phyloP scores from a whole-genome alignment of 2,113 vertebrate genomes.

The Tragelaphus buxtoni region DNA sequence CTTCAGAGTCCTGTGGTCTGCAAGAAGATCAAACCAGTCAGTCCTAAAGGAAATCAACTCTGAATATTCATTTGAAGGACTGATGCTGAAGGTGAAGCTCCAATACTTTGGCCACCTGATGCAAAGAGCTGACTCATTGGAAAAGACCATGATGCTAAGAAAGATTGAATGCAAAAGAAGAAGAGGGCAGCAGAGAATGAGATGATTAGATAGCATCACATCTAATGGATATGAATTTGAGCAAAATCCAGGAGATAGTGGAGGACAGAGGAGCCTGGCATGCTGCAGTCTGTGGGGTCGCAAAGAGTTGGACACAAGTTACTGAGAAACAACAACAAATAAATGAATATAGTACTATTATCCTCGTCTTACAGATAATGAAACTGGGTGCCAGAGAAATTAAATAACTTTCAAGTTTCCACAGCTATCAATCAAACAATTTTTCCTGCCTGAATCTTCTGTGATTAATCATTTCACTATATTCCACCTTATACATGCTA shows the following conservation, averaged over 20 bases:
- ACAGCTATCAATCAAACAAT: not conserved
- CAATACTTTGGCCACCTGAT: not conserved
- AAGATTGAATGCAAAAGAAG: not conserved
- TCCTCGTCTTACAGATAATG: not conserved
- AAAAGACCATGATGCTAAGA: not conserved
- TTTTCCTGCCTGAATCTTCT: not conserved
- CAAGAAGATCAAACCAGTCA: not conserved
- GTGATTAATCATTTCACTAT: not conserved
- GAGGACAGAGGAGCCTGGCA: not conserved
- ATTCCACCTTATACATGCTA: not conserved
- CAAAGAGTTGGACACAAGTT: not conserved
- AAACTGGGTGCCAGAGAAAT: not conserved
- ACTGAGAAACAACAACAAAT: not conserved
- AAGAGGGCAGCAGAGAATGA: not conserved
- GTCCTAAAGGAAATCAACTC: not conserved
- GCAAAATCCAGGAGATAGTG: not conserved
- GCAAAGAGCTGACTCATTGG: not conserved
- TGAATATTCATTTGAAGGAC: not conserved
- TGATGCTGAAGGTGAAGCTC: not conserved
- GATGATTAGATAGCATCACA: not conserved
- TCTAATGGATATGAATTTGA: not conserved
- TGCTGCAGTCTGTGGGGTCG: not conserved
- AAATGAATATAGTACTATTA: not conserved
- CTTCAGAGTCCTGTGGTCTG: not conserved
- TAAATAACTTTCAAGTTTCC: not conserved